These are phyloP conservation scores for Neopipo cinnamomea DNA, from an alignment of 2,113 vertebrate genomes.

Conservation along the genomic window DNA sequence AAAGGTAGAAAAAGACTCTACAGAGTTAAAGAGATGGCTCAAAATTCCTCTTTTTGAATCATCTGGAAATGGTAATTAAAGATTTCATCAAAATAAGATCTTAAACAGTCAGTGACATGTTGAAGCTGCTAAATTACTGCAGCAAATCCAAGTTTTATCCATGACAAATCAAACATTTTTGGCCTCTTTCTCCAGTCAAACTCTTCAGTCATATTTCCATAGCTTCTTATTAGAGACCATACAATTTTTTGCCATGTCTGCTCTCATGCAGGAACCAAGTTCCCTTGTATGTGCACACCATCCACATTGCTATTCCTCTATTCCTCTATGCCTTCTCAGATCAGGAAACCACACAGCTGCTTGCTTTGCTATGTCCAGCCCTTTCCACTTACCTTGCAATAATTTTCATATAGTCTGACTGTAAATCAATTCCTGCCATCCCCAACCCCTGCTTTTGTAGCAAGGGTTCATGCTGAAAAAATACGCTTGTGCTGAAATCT, in stretches of 20 bases:
- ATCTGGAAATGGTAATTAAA: background rate
- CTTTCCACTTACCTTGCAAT: background rate
- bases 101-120: background rate
- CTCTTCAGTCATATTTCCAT: background rate
- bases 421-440: background rate
- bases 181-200: background rate
- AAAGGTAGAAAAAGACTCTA: background rate
- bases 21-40: background rate
- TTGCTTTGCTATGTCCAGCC: background rate
- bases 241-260: background rate
- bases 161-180: background rate
- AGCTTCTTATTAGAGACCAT: background rate
- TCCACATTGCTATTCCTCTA: background rate
- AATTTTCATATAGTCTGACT: background rate
- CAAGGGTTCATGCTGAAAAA: background rate
- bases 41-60: background rate
- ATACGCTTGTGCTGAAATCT: background rate
- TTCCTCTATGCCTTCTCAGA: background rate
- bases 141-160: background rate
- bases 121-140: background rate
- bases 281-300: background rate
- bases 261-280: background rate
- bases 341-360: background rate
- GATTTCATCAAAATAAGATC: background rate
- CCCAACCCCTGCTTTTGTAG: background rate